Evolutionary conservation across 2,113 vertebrate genomes (phyloP), one percentile per base, ranked within the genome.

Genomic region (Gymnocephalus cernua): DNA sequence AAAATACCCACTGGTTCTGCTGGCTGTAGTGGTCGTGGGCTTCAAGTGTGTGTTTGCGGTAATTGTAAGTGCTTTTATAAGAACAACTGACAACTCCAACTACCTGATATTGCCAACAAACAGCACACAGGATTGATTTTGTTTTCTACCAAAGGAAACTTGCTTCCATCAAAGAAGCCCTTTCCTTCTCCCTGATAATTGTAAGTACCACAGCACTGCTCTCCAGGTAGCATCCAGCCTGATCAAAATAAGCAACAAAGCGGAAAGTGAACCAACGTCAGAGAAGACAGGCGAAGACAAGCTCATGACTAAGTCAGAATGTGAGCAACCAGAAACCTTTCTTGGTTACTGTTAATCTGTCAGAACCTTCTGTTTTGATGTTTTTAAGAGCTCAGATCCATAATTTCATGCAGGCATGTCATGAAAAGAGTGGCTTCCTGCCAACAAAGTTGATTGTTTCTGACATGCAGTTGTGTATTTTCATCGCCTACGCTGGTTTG

Each of bases 61-160:
- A 59, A 74, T 62, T 81, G 54, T 65, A 25, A 61, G 27, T 56
- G 61, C 65, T 82, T 64, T 84, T 25, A 70, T 66, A 78, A 73
- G 77, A 85, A 83, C n/a, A 58, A 74, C n/a, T n/a, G 27, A 32
- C 38, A 35, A 66, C 67, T 63, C 50, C 54, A 77, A 74, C 38
- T 50, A 53, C 25, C 67, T 53, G 61, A 80, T 67, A 83, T 83
- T 77, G 82, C 53, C 58, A 74, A 79, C 68, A 82, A 89, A 66
- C 72, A 59, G 35, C 47, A 57, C 53, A 83, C 74, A 38, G 32
- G 67, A 74, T 63, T 25, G 21, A 84, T 71, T 56, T 45, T 23
- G n/a, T 65, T 44, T 57, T 32, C 62, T 27, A 48, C 48, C 47
- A 19, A 77, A 63, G 61, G 14, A 72, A 82, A 67, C 54, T 63